Conservation (phyloP, 1,140 invertebrate genomes). For the Danaus melanippus region DNA sequence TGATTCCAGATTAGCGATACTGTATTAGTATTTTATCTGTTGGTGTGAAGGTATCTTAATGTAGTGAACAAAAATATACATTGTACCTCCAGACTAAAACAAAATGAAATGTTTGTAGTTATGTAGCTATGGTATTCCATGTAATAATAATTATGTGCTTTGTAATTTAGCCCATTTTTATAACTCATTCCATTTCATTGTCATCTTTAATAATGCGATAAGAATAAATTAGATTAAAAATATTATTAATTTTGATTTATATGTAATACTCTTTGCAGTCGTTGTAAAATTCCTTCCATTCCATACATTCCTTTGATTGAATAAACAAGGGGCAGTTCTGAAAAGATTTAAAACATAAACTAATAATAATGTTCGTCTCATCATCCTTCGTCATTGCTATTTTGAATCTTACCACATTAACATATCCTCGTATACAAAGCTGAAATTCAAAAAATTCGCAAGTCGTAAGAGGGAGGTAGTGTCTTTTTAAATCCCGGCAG, state of each 20-base stretch:
- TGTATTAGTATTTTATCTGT: conserved; percentile 59
- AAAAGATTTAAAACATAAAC: conserved; percentile 21
- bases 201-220: conserved; percentile 37
- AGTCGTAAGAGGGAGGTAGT: conserved; percentile 24
- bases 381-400: too few relatives aligned
- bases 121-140: neutral
- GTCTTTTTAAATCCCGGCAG: conserved; percentile 28
- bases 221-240: conserved; percentile 48
- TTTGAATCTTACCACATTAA: conserved; percentile 32
- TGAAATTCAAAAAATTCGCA: conserved; percentile 35
- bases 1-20: conserved; percentile 62
- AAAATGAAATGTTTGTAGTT: conserved; percentile 34
- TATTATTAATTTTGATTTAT: conserved; percentile 25
- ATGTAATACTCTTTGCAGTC: conserved; percentile 39
- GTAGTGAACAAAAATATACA: conserved; percentile 17
- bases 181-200: conserved; percentile 34
- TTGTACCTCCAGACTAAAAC: conserved; percentile 43
- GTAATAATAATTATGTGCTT: conserved; percentile 7
- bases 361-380: neutral
- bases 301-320: conserved; percentile 27
- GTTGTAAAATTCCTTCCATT: conserved; percentile 40
- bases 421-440: conserved; percentile 33
- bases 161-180: conserved; percentile 19
- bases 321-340: conserved; percentile 44
- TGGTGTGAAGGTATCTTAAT: conserved; percentile 40